phyloP scores from a whole-genome alignment of 2,888 invertebrate species.

The Helobdella robusta region DNA sequence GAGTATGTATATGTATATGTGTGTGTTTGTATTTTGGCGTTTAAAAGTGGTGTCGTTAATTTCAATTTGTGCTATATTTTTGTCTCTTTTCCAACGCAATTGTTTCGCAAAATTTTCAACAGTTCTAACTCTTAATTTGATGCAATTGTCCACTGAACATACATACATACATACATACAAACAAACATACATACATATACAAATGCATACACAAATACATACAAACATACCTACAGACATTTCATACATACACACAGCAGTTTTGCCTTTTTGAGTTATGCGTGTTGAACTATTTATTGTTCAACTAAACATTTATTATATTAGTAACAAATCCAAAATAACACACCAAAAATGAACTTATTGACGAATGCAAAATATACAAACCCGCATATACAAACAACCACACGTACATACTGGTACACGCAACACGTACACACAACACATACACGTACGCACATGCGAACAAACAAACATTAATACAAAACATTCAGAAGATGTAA shows the following conservation, averaged over 20 bases:
- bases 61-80: too few species aligned
- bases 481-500: too few species aligned
- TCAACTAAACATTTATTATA: background rate
- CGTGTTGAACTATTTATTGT: background rate
- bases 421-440: too few species aligned
- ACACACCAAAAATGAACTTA: background rate
- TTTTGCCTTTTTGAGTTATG: background rate
- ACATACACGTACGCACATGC: too few species aligned
- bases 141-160: background rate
- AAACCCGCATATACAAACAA: background rate
- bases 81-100: too few species aligned
- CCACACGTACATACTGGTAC: too few species aligned
- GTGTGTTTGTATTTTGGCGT: too few species aligned
- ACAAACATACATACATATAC: conserved; percentile 1
- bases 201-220: background rate
- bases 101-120: too few species aligned
- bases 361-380: background rate
- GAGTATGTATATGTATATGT: too few species aligned
- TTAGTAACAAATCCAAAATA: background rate
- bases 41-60: too few species aligned
- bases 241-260: background rate
- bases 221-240: background rate
- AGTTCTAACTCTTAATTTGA: background rate
- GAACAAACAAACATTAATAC: too few species aligned
- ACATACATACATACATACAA: background rate